These are phyloP conservation scores for Drosophila tripunctata DNA, from an alignment of 2,888 invertebrate species.

Conservation along the genomic window DNA sequence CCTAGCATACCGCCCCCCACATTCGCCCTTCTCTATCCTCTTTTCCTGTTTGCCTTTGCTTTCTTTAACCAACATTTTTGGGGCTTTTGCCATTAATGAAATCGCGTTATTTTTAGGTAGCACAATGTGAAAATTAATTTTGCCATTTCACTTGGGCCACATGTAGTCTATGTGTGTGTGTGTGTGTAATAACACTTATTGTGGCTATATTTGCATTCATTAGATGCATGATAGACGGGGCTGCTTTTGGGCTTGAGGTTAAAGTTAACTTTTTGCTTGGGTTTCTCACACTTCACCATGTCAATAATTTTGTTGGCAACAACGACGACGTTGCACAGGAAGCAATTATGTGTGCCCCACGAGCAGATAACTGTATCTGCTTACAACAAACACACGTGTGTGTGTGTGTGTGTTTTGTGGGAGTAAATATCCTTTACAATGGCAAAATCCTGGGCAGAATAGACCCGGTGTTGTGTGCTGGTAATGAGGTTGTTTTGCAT, in stretches of 20 bases:
- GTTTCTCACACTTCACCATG: conserved; percentile 15
- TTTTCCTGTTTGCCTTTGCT: neutral
- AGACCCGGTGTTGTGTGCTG: conserved; percentile 14
- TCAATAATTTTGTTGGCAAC: conserved; percentile 65
- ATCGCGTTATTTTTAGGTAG: conserved; percentile 59
- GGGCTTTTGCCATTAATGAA: conserved; percentile 45
- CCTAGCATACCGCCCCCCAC: too few relatives aligned
- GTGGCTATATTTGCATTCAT: conserved; percentile 61
- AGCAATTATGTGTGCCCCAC: conserved; percentile 62
- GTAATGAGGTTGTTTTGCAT: conserved; percentile 77
- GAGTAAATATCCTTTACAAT: conserved; percentile 44
- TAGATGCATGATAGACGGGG: conserved; percentile 50
- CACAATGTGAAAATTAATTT: conserved; percentile 60
- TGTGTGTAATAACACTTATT: conserved; percentile 51
- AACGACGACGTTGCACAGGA: conserved; percentile 45
- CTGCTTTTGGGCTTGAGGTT: neutral
- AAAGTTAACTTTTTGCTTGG: neutral
- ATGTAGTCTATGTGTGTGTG: conserved; percentile 14
- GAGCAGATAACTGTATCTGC: conserved; percentile 24
- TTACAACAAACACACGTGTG: neutral
- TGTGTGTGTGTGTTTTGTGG: conserved; percentile 10
- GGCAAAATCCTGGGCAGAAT: neutral
- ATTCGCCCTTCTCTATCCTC: neutral
- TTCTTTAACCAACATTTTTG: conserved; percentile 29
- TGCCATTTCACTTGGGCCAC: conserved; percentile 42